Conservation (phyloP, 2,113 vertebrate genomes). For the Tonatia bakeri region DNA sequence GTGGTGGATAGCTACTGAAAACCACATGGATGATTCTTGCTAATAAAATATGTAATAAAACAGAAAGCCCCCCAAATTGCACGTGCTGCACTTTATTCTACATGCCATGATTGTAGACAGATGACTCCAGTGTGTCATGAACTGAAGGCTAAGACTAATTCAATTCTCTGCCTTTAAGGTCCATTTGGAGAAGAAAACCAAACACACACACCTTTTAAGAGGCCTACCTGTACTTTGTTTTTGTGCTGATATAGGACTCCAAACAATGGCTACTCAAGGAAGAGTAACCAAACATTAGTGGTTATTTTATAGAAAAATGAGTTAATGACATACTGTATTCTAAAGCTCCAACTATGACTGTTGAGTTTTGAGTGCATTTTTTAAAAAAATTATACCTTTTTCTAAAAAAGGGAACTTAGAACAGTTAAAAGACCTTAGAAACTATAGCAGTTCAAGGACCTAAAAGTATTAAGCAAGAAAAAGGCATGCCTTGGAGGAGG, state of each 20-base stretch:
- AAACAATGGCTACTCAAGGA: background rate
- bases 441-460: background rate
- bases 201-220: background rate
- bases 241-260: background rate
- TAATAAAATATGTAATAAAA: background rate
- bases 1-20: background rate
- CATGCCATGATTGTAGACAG: background rate
- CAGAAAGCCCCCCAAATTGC: background rate
- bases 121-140: background rate
- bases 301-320: background rate
- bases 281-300: background rate
- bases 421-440: background rate
- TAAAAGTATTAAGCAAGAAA: background rate
- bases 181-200: background rate
- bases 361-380: background rate
- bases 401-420: background rate
- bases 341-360: background rate
- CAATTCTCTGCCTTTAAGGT: background rate
- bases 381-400: background rate
- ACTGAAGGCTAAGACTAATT: slow-evolving; percentile 25
- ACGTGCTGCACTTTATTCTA: background rate
- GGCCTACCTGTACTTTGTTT: background rate
- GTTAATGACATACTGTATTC: background rate
- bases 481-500: background rate
- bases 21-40: background rate